Base-by-base conservation (phyloP, 2,797 vertebrate species). In the Spinus pinus region DNA sequence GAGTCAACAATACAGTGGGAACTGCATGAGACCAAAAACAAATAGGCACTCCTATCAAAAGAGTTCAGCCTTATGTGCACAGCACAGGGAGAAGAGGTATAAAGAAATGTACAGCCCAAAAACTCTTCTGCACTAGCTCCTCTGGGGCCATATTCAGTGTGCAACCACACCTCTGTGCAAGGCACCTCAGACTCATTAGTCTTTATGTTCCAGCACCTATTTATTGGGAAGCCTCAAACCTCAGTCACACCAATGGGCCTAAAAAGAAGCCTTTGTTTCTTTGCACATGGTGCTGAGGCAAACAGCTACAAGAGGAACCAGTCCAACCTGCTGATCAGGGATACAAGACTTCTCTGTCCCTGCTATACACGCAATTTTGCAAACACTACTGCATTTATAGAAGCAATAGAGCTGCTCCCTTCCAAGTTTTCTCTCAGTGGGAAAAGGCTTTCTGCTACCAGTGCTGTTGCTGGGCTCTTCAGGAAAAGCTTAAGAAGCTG, bases 1-100 rank as follows among this genome's bases (percentile, higher is more conserved):
- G 47, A 78, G 81, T 91, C 94, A 96, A 96, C 82, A 94, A 56
- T 31, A 91, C 77, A 92, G 94, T 75, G 69, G 87, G 85, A 96
- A 88, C 70, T 69, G 82, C 79, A 24, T 24, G 69, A 71, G 46
- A 81, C 4, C 10, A 2, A 93, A 92, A 91, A 21, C 75, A 93
- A 93, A 92, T 6, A 0, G 79, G 51, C 91, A 83, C 72, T 86
- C 80, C 89, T 56, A 81, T 30, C 2, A 44, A 91, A 83, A 25
- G 16, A 61, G 37, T 75, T 95, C 61, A 89, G 75, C 41, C 51
- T 88, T 74, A 57, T 14, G 85, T 49, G 89, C 79, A 89, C 33
- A 88, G 72, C 33, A 37, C 37, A 73, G 37, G 15, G 50, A 78
- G 44, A 58, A 81, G 58, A 88, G 24, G 50, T 33, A 72, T 49